phyloP scores from a whole-genome alignment of 2,888 invertebrate species.

The Cephalotes varians region DNA sequence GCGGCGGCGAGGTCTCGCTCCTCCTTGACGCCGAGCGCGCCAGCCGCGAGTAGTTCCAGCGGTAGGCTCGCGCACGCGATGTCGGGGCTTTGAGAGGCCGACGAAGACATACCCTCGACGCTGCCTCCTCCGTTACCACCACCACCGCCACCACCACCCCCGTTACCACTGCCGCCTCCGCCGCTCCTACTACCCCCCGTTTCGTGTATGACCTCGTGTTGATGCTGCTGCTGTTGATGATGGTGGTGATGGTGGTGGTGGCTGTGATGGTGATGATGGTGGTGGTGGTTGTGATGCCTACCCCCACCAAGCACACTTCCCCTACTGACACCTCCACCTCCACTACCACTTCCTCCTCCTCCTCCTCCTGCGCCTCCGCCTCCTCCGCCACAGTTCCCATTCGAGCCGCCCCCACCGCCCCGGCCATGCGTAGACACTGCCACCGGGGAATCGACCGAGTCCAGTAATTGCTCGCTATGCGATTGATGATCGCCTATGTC shows the following conservation, averaged over 20 bases:
- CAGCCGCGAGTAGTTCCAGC: conserved; percentile 85
- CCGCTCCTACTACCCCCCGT: conserved; percentile 74
- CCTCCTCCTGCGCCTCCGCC: conserved; percentile 70
- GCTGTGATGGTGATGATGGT: conserved; percentile 79
- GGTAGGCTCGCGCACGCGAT: conserved; percentile 85
- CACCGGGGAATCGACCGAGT: conserved; percentile 86
- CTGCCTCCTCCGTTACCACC: conserved; percentile 76
- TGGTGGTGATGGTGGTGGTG: conserved; percentile 80
- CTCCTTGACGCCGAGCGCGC: conserved; percentile 86
- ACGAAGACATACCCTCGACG: conserved; percentile 85
- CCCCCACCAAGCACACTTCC: conserved; percentile 82
- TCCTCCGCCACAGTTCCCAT: conserved; percentile 79
- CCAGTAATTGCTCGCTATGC: conserved; percentile 85
- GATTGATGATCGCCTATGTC: conserved; percentile 86
- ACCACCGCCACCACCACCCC: conserved; percentile 56
- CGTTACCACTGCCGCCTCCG: conserved; percentile 51
- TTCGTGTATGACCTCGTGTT: conserved; percentile 68
- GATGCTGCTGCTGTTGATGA: conserved; percentile 72
- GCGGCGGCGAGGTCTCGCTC: conserved; percentile 84
- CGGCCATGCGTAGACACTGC: conserved; percentile 76
- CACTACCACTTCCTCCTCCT: conserved; percentile 71
- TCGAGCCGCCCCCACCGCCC: conserved; percentile 82
- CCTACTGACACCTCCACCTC: conserved; percentile 73
- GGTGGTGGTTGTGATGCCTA: conserved; percentile 80
- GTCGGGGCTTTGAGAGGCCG: conserved; percentile 85